Percentiles rank a stretch among this genome's conserved stretches.
These are phyloP conservation scores for Drosophila ogumai DNA, from an alignment of 1,140 invertebrate genomes.

Conservation along the genomic window DNA sequence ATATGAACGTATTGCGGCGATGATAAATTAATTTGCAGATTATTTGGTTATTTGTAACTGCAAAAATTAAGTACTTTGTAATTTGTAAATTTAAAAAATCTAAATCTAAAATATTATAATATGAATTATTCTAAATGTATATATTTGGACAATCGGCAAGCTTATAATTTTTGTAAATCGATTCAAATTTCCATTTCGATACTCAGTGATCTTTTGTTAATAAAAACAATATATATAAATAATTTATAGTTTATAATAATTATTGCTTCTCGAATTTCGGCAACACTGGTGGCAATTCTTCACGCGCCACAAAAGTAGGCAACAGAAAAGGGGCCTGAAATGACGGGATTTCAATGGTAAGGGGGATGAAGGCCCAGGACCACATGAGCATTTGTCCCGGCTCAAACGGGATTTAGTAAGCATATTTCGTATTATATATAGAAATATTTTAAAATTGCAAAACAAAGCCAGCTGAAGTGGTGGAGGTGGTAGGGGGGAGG, in stretches of 20 bases:
- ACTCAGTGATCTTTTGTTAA: not conserved
- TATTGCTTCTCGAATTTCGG: not conserved
- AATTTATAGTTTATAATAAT: not conserved
- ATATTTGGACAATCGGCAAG: too few relatives aligned
- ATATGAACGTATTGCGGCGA: not conserved
- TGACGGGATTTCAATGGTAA: conserved; percentile 1
- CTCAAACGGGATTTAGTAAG: conserved; percentile 38
- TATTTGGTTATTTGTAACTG: too few relatives aligned
- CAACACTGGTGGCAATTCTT: conserved; percentile 31
- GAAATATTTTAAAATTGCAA: conserved; percentile 47
- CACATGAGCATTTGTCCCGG: conserved; percentile 21
- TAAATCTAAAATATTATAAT: too few relatives aligned
- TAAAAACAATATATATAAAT: not conserved
- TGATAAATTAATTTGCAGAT: not conserved
- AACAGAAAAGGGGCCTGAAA: conserved; percentile 8
- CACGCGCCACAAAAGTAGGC: conserved; percentile 50
- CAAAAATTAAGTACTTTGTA: not conserved
- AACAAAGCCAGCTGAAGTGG: conserved; percentile 20
- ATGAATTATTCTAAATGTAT: too few relatives aligned
- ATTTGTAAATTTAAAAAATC: too few relatives aligned
- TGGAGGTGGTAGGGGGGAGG: not conserved
- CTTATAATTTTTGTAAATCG: not conserved
- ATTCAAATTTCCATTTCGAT: not conserved
- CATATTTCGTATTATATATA: conserved; percentile 33
- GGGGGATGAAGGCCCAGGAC: not conserved